phyloP scores from a whole-genome alignment of 2,797 vertebrate genomes.

The Halcyon chelicuti region DNA sequence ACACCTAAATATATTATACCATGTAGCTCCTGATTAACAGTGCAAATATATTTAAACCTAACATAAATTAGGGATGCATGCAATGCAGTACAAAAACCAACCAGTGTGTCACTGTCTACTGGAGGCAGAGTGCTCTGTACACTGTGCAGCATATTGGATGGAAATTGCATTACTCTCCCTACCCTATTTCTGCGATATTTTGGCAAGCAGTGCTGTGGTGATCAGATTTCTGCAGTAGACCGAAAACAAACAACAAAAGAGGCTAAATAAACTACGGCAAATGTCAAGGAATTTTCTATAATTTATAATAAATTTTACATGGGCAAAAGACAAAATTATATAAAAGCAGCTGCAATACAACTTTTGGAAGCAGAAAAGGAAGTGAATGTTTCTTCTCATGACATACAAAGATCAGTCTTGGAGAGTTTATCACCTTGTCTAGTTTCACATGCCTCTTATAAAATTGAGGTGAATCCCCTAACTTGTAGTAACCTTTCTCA shows the following conservation, averaged over 20 bases:
- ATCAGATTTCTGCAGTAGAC: constrained; percentile 36
- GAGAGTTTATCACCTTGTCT: background rate
- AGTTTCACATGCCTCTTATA: background rate
- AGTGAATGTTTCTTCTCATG: background rate
- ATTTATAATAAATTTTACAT: background rate
- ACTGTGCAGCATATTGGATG: background rate
- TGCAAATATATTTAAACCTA: background rate
- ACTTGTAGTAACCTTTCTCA: background rate
- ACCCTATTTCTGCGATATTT: background rate
- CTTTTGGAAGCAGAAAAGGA: background rate
- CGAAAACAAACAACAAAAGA: constrained; percentile 51
- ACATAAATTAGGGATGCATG: background rate
- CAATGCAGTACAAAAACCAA: background rate
- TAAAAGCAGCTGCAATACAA: background rate
- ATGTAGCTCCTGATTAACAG: background rate
- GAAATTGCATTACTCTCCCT: background rate
- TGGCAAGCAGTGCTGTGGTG: constrained; percentile 31
- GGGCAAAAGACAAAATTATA: background rate
- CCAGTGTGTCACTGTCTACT: background rate
- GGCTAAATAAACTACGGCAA: constrained; percentile 40
- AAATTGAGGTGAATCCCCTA: background rate
- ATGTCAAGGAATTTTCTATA: constrained; percentile 5
- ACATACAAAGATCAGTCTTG: background rate
- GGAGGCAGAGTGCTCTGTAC: background rate
- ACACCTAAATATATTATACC: background rate